These are phyloP conservation scores for Nemotelus nigrinus DNA, from an alignment of 2,888 invertebrate genomes.

Conservation along the genomic window DNA sequence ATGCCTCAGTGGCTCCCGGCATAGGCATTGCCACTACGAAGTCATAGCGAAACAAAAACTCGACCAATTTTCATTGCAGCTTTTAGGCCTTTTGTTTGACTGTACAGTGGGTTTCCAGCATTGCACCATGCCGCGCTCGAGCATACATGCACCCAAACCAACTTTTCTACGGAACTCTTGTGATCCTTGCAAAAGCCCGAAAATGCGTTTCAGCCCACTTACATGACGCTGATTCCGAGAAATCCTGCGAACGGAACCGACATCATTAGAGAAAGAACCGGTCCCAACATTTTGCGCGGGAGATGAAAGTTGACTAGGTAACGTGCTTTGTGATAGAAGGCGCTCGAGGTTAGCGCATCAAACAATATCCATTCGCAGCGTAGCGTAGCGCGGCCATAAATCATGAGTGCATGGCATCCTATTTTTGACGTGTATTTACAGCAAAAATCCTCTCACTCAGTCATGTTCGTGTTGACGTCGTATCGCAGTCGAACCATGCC, in stretches of 20 bases:
- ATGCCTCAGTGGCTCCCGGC: not conserved
- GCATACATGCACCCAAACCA: not conserved
- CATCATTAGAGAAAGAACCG: slow-evolving; percentile 12
- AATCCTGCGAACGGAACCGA: slow-evolving; percentile 11
- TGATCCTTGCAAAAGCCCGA: not conserved
- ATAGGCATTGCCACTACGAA: not conserved
- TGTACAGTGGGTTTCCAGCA: slow-evolving; percentile 15
- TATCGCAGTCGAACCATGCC: not conserved
- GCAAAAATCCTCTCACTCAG: slow-evolving; percentile 43
- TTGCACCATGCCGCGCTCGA: not conserved
- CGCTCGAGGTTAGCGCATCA: slow-evolving; percentile 42
- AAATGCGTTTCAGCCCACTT: slow-evolving; percentile 41
- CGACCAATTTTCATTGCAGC: slow-evolving; percentile 17
- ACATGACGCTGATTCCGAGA: slow-evolving; percentile 14
- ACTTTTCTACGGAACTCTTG: slow-evolving; percentile 19
- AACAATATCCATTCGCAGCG: slow-evolving; percentile 49
- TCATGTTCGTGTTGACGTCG: slow-evolving; percentile 33
- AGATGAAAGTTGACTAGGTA: slow-evolving; percentile 25
- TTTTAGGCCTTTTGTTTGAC: slow-evolving; percentile 28
- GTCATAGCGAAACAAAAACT: slow-evolving; percentile 22
- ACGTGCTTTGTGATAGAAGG: not conserved
- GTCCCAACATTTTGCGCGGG: slow-evolving; percentile 30
- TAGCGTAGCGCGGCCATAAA: slow-evolving; percentile 49
- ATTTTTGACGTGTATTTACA: slow-evolving; percentile 48
- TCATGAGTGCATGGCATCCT: slow-evolving; percentile 50